Evolutionary conservation across 2,797 vertebrate species (phyloP).

Genomic region (Potorous gilbertii): DNA sequence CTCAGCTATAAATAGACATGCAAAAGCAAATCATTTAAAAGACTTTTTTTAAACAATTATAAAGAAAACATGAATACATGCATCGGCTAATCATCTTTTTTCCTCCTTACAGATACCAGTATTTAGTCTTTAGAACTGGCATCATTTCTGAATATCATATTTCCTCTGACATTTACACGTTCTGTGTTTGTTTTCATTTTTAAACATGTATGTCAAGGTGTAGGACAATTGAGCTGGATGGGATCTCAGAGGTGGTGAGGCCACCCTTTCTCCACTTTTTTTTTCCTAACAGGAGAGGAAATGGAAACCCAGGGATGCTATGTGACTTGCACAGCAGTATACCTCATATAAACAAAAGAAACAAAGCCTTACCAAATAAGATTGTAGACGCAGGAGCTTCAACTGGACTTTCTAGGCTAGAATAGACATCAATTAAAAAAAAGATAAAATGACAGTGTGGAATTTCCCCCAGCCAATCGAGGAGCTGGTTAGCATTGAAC

Average conservation of each 20-base stretch:
- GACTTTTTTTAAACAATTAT: background rate
- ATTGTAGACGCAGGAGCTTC: background rate
- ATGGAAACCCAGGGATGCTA: background rate
- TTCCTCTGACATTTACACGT: background rate
- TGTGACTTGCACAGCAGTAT: background rate
- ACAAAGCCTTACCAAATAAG: background rate
- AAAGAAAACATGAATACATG: background rate
- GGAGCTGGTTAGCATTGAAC: constrained; percentile 13
- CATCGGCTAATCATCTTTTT: background rate
- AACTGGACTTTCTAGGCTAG: background rate
- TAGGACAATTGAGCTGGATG: background rate
- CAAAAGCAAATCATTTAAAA: background rate
- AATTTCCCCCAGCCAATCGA: constrained; percentile 25
- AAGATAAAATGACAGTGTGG: constrained; percentile 39
- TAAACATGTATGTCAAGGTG: background rate
- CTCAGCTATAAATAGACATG: background rate
- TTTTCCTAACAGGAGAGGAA: background rate
- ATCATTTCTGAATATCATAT: background rate
- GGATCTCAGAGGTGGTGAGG: background rate
- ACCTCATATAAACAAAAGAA: background rate
- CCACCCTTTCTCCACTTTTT: fast-evolving
- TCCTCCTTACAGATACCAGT: background rate
- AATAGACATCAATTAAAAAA: background rate
- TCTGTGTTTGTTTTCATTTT: background rate
- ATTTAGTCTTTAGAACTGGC: background rate